These are phyloP conservation scores for Notospermus geniculatus DNA, from an alignment of 1,140 invertebrate genomes.

Conservation along the genomic window DNA sequence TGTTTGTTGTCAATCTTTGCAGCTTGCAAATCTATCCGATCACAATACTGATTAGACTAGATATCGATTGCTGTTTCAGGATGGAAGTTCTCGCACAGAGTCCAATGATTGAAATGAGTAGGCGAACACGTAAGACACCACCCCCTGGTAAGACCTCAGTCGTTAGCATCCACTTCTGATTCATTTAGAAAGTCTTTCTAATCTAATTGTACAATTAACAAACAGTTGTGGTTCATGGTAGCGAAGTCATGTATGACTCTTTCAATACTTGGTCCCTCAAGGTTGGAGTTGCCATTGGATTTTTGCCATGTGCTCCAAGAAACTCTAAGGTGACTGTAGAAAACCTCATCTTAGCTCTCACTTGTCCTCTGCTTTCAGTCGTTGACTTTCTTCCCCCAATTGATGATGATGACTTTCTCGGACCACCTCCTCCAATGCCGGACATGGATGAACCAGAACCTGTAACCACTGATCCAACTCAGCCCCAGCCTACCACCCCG, in stretches of 20 bases:
- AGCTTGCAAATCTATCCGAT: too few relatives aligned
- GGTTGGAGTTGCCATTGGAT: too few relatives aligned
- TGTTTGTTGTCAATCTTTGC: too few relatives aligned
- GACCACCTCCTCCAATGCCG: constrained; percentile 13
- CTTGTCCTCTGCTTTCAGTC: not conserved
- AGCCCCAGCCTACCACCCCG: not conserved
- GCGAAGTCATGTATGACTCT: too few relatives aligned
- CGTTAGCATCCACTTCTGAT: too few relatives aligned
- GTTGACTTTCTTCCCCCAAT: not conserved
- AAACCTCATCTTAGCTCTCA: not conserved
- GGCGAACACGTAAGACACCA: constrained; percentile 7
- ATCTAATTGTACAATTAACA: too few relatives aligned
- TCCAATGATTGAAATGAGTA: constrained; percentile 8
- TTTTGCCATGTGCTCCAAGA: not conserved
- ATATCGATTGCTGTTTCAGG: not conserved
- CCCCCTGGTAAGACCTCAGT: constrained; percentile 1
- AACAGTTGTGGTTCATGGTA: too few relatives aligned
- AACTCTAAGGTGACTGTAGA: not conserved
- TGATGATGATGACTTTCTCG: not conserved
- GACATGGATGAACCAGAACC: constrained; percentile 19
- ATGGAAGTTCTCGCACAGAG: constrained; percentile 5
- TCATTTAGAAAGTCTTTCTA: too few relatives aligned
- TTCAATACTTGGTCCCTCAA: too few relatives aligned
- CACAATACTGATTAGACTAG: too few relatives aligned
- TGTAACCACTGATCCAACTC: constrained; percentile 5